phyloP scores from a whole-genome alignment of 2,888 invertebrate species.

The Pteria penguin region DNA sequence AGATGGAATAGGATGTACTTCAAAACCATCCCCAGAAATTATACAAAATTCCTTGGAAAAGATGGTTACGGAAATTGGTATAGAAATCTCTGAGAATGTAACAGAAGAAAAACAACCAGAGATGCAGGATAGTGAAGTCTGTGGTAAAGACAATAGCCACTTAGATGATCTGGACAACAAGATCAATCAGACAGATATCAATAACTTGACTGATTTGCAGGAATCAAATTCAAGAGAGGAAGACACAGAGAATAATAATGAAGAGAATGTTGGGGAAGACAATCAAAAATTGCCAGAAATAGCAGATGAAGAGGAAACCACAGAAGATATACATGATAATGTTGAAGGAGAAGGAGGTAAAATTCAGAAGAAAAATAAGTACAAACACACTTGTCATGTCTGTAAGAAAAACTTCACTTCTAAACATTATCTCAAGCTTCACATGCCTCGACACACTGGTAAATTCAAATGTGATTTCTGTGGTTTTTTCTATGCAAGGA shows the following conservation, averaged over 20 bases:
- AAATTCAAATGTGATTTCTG: conserved; percentile 78
- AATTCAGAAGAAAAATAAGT: conserved; percentile 36
- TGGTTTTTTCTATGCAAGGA: conserved; percentile 73
- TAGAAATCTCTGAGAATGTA: background rate
- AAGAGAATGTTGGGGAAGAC: conserved; percentile 6
- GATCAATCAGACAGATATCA: background rate
- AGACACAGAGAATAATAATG: background rate
- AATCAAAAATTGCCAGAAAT: conserved; percentile 16
- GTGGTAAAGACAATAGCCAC: background rate
- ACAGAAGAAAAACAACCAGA: background rate
- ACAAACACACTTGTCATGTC: conserved; percentile 55
- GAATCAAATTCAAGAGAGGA: too few species aligned
- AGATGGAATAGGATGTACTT: background rate
- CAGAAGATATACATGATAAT: background rate
- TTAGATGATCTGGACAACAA: background rate
- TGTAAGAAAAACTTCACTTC: conserved; percentile 80
- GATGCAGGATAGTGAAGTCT: background rate
- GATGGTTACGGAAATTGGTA: background rate
- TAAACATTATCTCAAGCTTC: conserved; percentile 81
- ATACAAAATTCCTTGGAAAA: background rate
- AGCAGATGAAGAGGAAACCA: background rate
- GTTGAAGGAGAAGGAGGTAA: conserved; percentile 6
- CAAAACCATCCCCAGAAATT: background rate
- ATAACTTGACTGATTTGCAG: background rate
- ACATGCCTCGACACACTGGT: conserved; percentile 79